Base-by-base conservation (phyloP, 2,888 invertebrate genomes). In the Brenthis ino region DNA sequence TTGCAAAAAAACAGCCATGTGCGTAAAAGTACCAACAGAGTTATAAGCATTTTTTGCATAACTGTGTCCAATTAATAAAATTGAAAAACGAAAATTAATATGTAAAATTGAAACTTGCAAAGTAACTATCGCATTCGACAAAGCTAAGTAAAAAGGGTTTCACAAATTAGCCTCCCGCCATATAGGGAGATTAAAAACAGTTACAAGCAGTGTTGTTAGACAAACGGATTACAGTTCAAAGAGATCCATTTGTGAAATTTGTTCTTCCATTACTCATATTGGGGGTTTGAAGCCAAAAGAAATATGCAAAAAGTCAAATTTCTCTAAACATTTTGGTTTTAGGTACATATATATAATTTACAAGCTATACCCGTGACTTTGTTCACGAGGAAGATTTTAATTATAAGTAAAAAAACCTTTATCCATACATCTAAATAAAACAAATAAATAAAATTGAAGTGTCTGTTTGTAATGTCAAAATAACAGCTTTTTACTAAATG, bases 191-290 rank as follows among this genome's bases (percentile, higher is more conserved):
- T 67, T 67, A 63, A 67, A 63, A 67, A 63, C 56, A 56, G 63
- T 67, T 71, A 64, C 68, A 47, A 37, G 47, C 57, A 53, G 61
- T 63, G 68, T 71, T 72, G 68, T 68, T 66, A 74, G 70, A 77
- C 76, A 77, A 77, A 74, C 75, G 77, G 77, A 77, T 80, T 79
- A 80, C 74, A 71, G 68, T 75, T 79, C 81, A 82, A 82, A 82
- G 81, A 75, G 77, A 75, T 70, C 72, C 75, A 76, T 78, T 76
- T 75, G 71, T 77, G 72, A 79, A 82, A 82, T 82, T 82, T 79
- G 81, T 80, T 81, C 80, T 82, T 81, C 82, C 83, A 83, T 82
- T 82, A 81, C 78, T 77, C 78, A 78, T 80, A 82, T 82, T 82
- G 81, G 77, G 76, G 43, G 76, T 75, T 72, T 72, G 67, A 70